These are phyloP conservation scores for Hormiphora californensis DNA, from an alignment of 37 sponge, comb jelly and placozoan species.

Conservation along the genomic window DNA sequence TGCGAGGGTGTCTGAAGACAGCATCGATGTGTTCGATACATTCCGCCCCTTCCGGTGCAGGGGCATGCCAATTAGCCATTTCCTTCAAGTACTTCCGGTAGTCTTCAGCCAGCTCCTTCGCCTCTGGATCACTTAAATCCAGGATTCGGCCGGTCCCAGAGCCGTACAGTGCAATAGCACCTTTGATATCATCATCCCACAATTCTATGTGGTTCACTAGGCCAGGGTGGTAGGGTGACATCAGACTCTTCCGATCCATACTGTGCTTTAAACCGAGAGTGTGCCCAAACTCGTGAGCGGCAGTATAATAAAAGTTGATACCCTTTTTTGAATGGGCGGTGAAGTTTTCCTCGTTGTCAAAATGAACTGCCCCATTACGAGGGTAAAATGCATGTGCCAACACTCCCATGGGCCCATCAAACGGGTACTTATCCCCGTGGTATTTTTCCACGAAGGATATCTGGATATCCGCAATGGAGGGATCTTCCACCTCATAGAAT, in stretches of 20 bases:
- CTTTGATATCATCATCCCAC: neutral
- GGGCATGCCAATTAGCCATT: too few species aligned
- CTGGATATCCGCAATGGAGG: neutral
- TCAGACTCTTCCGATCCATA: neutral
- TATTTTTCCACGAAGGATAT: neutral
- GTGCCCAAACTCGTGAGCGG: conserved; percentile 42
- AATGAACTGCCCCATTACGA: conserved; percentile 19
- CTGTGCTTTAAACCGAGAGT: conserved; percentile 27
- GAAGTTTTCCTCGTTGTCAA: conserved; percentile 44
- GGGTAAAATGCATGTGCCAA: conserved; percentile 46
- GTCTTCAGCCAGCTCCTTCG: too few species aligned
- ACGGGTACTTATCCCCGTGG: conserved; percentile 50
- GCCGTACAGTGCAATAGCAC: neutral
- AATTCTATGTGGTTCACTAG: neutral
- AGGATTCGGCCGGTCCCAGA: neutral
- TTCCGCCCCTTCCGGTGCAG: neutral
- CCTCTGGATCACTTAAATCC: too few species aligned
- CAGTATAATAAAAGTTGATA: conserved; percentile 26
- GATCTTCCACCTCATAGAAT: conserved; percentile 22
- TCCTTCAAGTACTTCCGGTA: too few species aligned
- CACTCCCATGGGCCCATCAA: conserved; percentile 47
- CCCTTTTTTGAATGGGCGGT: neutral
- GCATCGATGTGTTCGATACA: conserved; percentile 10
- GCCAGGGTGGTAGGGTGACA: conserved; percentile 48
- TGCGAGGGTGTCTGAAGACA: neutral